Evolutionary conservation across 1,140 invertebrate species (phyloP), one percentile per base, ranked within the genome.

Genomic region (Monomorium pharaonis): DNA sequence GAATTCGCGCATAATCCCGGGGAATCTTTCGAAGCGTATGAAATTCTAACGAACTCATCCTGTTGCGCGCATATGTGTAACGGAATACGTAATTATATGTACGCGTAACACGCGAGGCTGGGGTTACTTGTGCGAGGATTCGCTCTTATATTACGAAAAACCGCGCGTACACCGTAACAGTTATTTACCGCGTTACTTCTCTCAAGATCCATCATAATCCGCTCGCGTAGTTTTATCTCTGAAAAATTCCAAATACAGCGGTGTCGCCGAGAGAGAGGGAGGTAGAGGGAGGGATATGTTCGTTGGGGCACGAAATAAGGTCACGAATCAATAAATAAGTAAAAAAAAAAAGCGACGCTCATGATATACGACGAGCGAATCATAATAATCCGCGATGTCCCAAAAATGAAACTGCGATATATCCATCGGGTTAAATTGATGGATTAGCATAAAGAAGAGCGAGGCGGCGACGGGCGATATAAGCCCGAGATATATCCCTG

Each of bases 1-100:
- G 78, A 83, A 83, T 83, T 83, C 78, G 78, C 78, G 78, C 65
- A 83, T 83, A 83, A 83, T 83, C 78, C 78, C 54, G 67, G 78
- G 7, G 27, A 83, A 83, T 83, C 78, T 83, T 83, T 74, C 78
- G 78, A 83, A 83, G 78, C 67, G 69, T 58, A 83, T 83, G 78
- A 83, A 83, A 83, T 83, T 83, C 78, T 83, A 83, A 83, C 67
- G 67, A 83, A 83, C 78, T 72, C 67, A 72, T 81, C 65, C 65
- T 81, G 78, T 83, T 83, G 67, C 78, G 67, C 78, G 67, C 67
- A 83, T 37, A 14, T 83, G 67, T 74, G 51, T 60, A 83, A 83
- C 78, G 42, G 78, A 83, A 83, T 83, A 83, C 51, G 51, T 83
- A 83, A 83, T 83, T 58, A 47, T 83, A 44, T 58, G 42, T 21